These are phyloP conservation scores for Gonatopus flavifemur DNA, from an alignment of 1,140 invertebrate species.

Conservation along the genomic window DNA sequence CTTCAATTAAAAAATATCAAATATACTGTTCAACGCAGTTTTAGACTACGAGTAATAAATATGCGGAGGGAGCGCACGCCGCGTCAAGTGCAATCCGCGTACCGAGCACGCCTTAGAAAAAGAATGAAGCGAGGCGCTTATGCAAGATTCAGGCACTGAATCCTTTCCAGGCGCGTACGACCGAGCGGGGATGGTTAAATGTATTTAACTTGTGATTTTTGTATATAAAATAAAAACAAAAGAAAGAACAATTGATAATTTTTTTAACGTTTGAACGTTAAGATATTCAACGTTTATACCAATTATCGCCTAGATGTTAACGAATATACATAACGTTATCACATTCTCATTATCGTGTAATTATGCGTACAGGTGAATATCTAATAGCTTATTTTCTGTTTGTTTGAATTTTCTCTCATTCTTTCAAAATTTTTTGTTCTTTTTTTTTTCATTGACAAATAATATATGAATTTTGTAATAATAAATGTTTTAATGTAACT, in stretches of 20 bases:
- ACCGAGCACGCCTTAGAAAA: constrained; percentile 24
- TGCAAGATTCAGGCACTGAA: constrained; percentile 11
- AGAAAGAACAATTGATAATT: neutral
- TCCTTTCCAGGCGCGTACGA: constrained; percentile 8
- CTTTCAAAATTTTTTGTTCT: too few species aligned
- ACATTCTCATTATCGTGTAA: too few species aligned
- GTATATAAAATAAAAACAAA: constrained; percentile 54
- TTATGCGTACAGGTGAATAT: too few species aligned
- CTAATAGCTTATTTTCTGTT: too few species aligned
- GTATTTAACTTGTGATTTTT: constrained; percentile 48
- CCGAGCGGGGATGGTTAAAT: constrained; percentile 31
- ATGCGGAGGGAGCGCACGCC: constrained; percentile 19
- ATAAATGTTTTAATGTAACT: too few species aligned
- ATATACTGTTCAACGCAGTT: constrained; percentile 27
- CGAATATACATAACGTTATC: too few species aligned
- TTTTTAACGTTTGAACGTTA: neutral
- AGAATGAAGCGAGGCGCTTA: constrained; percentile 11
- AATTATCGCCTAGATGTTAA: too few species aligned
- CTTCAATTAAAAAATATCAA: constrained; percentile 27
- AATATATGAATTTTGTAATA: too few species aligned
- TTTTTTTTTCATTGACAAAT: too few species aligned
- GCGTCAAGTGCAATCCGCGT: constrained; percentile 6
- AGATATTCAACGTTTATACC: neutral
- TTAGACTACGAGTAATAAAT: constrained; percentile 15
- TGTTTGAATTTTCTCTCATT: too few species aligned